These are phyloP conservation scores for Parnassius mnemosyne DNA, from an alignment of 2,888 invertebrate species.

Conservation along the genomic window DNA sequence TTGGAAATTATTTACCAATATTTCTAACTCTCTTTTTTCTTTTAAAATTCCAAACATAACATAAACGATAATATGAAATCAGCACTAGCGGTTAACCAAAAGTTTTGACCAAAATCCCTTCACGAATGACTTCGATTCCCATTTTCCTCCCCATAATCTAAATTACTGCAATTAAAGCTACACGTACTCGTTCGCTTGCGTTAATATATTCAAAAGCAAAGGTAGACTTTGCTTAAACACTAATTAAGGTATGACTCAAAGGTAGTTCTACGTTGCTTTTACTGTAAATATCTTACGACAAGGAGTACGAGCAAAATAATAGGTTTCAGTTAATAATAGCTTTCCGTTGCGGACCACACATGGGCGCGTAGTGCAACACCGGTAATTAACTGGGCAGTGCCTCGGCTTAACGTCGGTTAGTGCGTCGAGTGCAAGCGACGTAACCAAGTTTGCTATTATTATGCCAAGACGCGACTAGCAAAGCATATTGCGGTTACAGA, in stretches of 20 bases:
- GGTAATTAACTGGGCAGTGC: constrained; percentile 19
- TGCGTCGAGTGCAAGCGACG: not conserved
- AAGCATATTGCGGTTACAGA: constrained; percentile 2
- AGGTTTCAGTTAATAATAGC: constrained; percentile 22
- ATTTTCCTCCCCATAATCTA: too few relatives aligned
- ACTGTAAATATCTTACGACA: constrained; percentile 15
- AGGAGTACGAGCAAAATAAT: constrained; percentile 7
- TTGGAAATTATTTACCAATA: too few relatives aligned
- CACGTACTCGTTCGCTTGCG: too few relatives aligned
- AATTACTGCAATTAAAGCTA: too few relatives aligned
- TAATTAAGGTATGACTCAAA: constrained; percentile 8
- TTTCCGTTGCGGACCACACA: constrained; percentile 19
- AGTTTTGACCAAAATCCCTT: too few relatives aligned
- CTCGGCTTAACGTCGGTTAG: not conserved
- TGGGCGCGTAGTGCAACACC: not conserved
- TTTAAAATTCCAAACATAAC: too few relatives aligned
- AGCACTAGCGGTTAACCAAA: too few relatives aligned
- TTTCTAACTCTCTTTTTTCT: too few relatives aligned
- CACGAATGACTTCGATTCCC: too few relatives aligned
- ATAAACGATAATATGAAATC: too few relatives aligned
- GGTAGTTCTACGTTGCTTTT: constrained; percentile 10
- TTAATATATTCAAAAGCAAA: not conserved
- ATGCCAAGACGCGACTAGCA: constrained; percentile 4
- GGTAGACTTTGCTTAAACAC: not conserved
- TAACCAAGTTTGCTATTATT: constrained; percentile 12